Conservation (phyloP, 2,888 invertebrate genomes). For the Archips xylosteana region DNA sequence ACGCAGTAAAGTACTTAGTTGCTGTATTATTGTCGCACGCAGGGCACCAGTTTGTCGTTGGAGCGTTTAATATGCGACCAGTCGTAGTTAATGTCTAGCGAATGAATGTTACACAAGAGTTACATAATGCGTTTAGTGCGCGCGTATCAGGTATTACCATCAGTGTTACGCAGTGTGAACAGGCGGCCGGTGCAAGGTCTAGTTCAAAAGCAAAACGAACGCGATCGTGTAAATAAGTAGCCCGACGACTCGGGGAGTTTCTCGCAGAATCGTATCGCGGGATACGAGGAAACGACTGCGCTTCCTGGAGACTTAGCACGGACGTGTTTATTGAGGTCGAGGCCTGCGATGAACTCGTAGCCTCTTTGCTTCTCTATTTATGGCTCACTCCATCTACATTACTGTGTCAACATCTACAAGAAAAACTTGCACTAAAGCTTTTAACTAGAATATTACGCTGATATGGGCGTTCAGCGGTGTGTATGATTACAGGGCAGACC, state of each 20-base stretch:
- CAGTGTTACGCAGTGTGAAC: constrained; percentile 56
- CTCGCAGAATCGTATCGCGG: constrained; percentile 23
- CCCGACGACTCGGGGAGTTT: constrained; percentile 15
- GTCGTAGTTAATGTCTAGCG: constrained; percentile 48
- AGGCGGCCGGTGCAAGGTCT: constrained; percentile 50
- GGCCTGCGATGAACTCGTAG: constrained; percentile 23
- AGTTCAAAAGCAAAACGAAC: constrained; percentile 54
- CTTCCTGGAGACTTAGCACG: constrained; percentile 29
- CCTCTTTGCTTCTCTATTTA: constrained; percentile 33
- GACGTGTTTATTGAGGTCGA: constrained; percentile 34
- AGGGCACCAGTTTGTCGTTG: not conserved
- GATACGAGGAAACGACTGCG: constrained; percentile 30
- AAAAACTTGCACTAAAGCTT: not conserved
- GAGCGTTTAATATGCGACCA: constrained; percentile 45
- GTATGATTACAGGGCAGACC: constrained; percentile 65
- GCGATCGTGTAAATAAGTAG: constrained; percentile 29
- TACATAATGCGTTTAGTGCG: constrained; percentile 54
- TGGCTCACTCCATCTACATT: constrained; percentile 21
- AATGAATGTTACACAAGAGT: constrained; percentile 59
- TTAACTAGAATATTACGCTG: constrained; percentile 48
- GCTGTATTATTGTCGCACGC: not conserved
- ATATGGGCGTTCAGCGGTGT: constrained; percentile 47
- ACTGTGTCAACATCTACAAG: constrained; percentile 12
- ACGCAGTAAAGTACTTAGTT: constrained; percentile 4
- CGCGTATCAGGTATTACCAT: constrained; percentile 58